A percentile compares a stretch with the other conserved stretches of the same genome.
Evolutionary conservation across 2,888 invertebrate genomes (phyloP).

Genomic region (Eretmocerus hayati): DNA sequence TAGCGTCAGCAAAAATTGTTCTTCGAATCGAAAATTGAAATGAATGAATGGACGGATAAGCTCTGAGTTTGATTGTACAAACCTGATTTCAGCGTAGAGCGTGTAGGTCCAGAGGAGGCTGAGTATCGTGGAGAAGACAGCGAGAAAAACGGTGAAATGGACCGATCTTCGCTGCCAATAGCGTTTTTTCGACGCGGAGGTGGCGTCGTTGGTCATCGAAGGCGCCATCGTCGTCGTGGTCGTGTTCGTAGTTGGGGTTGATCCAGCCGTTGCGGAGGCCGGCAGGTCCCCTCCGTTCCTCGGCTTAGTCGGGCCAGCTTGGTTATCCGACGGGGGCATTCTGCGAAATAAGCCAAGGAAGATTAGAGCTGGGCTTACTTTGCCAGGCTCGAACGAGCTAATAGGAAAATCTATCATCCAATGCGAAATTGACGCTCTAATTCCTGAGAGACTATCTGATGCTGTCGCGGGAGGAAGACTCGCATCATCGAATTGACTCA

Average conservation of each 20-base stretch:
- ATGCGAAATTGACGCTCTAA: too few relatives aligned
- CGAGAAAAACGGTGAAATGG: slow-evolving; percentile 66
- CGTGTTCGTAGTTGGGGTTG: slow-evolving; percentile 5
- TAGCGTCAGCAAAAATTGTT: too few relatives aligned
- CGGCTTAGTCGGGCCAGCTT: neutral
- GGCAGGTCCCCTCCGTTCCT: neutral
- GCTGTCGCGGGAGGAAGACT: too few relatives aligned
- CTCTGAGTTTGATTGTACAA: too few relatives aligned
- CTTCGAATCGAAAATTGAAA: too few relatives aligned
- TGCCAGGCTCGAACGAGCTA: too few relatives aligned
- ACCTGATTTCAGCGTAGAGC: slow-evolving; percentile 17
- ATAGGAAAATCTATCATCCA: too few relatives aligned
- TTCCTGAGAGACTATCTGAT: too few relatives aligned
- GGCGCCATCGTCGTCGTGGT: slow-evolving; percentile 9
- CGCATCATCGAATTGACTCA: too few relatives aligned
- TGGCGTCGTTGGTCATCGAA: neutral
- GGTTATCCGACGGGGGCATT: neutral
- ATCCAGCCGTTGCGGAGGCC: neutral
- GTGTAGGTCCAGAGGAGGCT: slow-evolving; percentile 20
- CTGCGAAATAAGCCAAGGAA: too few relatives aligned
- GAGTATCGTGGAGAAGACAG: slow-evolving; percentile 62
- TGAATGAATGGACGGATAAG: too few relatives aligned
- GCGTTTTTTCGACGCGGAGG: slow-evolving; percentile 28
- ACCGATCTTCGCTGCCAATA: slow-evolving; percentile 49
- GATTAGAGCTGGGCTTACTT: too few relatives aligned